phyloP scores from a whole-genome alignment of 2,888 invertebrate species.

The Pyrochroa serraticornis region DNA sequence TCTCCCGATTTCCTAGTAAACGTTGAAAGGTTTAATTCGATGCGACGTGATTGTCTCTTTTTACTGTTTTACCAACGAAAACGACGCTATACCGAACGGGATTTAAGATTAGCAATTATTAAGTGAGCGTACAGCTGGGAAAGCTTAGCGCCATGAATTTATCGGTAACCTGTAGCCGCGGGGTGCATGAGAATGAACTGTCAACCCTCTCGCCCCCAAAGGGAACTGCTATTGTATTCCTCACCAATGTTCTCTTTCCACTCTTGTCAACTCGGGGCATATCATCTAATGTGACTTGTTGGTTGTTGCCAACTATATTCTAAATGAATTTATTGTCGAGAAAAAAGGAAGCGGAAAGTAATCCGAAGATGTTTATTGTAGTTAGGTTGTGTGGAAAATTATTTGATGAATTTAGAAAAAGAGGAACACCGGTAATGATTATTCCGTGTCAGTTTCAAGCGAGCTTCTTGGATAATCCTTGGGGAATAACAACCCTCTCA shows the following conservation, averaged over 20 bases:
- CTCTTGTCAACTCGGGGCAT: slow-evolving; percentile 19
- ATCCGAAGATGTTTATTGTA: no score
- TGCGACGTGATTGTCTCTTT: no score
- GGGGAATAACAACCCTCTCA: no score
- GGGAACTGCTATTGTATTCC: slow-evolving; percentile 21
- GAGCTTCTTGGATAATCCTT: no score
- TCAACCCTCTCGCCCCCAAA: slow-evolving; percentile 28
- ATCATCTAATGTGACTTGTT: slow-evolving; percentile 23
- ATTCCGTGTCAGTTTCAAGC: no score
- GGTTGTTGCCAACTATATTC: slow-evolving; percentile 14
- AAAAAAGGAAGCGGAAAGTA: neutral
- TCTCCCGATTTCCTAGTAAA: no score
- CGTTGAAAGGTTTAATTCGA: no score
- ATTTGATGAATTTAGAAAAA: no score
- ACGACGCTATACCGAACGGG: neutral
- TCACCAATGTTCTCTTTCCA: slow-evolving; percentile 15
- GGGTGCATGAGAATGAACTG: slow-evolving; percentile 35
- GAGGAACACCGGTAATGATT: no score
- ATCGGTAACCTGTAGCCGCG: slow-evolving; percentile 34
- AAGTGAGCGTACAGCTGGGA: slow-evolving; percentile 12
- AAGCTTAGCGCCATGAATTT: slow-evolving; percentile 29
- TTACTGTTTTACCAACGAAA: neutral
- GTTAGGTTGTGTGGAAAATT: no score
- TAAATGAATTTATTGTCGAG: slow-evolving; percentile 14
- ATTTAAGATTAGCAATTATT: slow-evolving; percentile 12